These are phyloP conservation scores for Harlomillsia oculata DNA, from an alignment of 1,140 invertebrate species.

Conservation along the genomic window DNA sequence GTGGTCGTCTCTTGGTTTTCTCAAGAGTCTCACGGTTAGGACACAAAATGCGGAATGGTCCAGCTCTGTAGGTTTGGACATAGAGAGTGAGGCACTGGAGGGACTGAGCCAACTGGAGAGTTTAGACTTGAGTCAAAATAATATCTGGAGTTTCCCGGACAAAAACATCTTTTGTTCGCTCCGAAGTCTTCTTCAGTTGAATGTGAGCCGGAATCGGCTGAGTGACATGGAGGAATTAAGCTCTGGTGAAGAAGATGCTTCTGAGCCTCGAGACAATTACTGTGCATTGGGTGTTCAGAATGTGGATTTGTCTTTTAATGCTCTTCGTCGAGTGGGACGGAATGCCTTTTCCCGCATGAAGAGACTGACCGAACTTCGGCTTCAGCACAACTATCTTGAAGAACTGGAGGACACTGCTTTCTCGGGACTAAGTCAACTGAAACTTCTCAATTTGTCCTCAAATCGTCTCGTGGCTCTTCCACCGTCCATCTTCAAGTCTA, in stretches of 20 bases:
- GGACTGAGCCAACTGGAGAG: constrained; percentile 61
- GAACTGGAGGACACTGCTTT: constrained; percentile 67
- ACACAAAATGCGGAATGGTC: constrained; percentile 83
- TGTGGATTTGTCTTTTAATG: constrained; percentile 69
- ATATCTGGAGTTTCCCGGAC: constrained; percentile 73
- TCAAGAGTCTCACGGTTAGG: constrained; percentile 65
- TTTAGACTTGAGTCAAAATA: constrained; percentile 75
- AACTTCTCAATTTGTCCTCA: constrained; percentile 71
- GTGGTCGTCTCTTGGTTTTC: constrained; percentile 11
- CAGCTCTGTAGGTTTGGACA: constrained; percentile 66
- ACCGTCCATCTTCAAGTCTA: constrained; percentile 63
- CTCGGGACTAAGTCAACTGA: constrained; percentile 59
- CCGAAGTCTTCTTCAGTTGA: constrained; percentile 61
- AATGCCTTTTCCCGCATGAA: constrained; percentile 60
- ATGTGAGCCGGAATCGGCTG: constrained; percentile 70
- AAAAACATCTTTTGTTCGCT: constrained; percentile 61
- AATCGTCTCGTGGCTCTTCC: constrained; percentile 68
- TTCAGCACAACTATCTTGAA: constrained; percentile 71
- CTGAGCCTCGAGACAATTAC: constrained; percentile 42
- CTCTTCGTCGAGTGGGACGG: constrained; percentile 57
- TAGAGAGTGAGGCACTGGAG: constrained; percentile 64
- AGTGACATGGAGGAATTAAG: constrained; percentile 63
- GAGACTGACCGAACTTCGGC: constrained; percentile 60
- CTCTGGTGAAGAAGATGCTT: constrained; percentile 37
- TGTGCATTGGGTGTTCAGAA: constrained; percentile 62